phyloP scores from a whole-genome alignment of 2,888 invertebrate genomes.

The Troilus luridus region DNA sequence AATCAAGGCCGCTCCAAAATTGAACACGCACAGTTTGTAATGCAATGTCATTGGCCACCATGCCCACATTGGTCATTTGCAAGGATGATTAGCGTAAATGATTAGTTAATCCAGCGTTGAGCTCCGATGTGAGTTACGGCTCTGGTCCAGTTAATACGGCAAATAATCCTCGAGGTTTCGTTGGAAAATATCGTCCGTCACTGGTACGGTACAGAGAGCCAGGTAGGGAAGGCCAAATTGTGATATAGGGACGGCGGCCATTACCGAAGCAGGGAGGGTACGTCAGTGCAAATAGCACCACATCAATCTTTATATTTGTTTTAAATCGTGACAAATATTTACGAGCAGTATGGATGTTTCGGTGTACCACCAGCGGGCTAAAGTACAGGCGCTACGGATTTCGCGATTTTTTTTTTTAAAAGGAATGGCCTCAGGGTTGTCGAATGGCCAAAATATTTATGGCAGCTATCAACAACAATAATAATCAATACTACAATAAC shows the following conservation, averaged over 20 bases:
- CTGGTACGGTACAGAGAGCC: not conserved
- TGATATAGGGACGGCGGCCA: constrained; percentile 21
- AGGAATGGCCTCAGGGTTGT: not conserved
- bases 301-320: constrained; percentile 42
- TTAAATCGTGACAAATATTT: constrained; percentile 44
- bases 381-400: not conserved
- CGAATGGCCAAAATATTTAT: not conserved
- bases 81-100: not conserved
- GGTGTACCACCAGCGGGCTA: not conserved
- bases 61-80: not conserved
- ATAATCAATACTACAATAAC: too few species aligned
- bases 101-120: not conserved
- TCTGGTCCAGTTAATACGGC: not conserved
- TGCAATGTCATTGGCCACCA: not conserved
- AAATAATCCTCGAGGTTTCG: not conserved
- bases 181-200: not conserved
- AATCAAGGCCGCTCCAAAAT: not conserved
- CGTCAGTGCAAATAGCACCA: not conserved
- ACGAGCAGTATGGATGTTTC: not conserved
- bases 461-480: not conserved
- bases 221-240: not conserved
- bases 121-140: not conserved
- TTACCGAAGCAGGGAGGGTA: not conserved
- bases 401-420: not conserved
- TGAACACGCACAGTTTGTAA: not conserved